Evolutionary conservation across 2,113 vertebrate species (phyloP).

Genomic region (Cyphomyrus discorhynchus): DNA sequence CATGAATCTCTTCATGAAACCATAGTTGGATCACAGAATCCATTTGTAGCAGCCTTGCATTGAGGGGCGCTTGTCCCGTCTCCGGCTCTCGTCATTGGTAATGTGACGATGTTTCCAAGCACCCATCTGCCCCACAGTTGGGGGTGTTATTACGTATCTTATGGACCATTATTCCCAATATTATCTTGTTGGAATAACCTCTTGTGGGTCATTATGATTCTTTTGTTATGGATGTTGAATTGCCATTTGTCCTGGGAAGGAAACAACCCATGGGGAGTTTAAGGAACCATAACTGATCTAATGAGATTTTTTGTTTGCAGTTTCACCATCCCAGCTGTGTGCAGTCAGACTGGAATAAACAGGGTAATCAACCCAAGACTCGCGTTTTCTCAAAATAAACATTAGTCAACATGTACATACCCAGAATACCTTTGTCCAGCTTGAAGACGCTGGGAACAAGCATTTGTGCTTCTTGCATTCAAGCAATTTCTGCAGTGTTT

Average conservation of each 20-base stretch:
- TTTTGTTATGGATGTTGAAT: neutral
- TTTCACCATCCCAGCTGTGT: neutral
- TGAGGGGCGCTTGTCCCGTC: neutral
- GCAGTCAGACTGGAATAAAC: neutral
- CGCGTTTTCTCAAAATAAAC: neutral
- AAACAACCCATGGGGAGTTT: neutral
- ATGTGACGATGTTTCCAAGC: neutral
- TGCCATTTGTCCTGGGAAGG: constrained; percentile 25
- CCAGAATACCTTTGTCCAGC: neutral
- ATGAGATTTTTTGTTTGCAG: neutral
- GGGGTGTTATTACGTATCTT: neutral
- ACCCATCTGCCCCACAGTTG: neutral
- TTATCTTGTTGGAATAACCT: neutral
- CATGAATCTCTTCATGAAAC: neutral
- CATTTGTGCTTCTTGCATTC: neutral
- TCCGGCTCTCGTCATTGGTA: neutral
- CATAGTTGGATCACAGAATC: neutral
- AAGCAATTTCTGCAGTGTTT: neutral
- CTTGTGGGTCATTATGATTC: neutral
- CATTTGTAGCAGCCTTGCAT: neutral
- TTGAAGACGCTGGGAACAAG: neutral
- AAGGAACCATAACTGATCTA: neutral
- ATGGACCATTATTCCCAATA: constrained; percentile 5
- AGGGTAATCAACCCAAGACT: neutral
- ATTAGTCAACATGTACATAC: neutral